Evolutionary conservation across 2,888 invertebrate species (phyloP).

Genomic region (Busseola fusca): DNA sequence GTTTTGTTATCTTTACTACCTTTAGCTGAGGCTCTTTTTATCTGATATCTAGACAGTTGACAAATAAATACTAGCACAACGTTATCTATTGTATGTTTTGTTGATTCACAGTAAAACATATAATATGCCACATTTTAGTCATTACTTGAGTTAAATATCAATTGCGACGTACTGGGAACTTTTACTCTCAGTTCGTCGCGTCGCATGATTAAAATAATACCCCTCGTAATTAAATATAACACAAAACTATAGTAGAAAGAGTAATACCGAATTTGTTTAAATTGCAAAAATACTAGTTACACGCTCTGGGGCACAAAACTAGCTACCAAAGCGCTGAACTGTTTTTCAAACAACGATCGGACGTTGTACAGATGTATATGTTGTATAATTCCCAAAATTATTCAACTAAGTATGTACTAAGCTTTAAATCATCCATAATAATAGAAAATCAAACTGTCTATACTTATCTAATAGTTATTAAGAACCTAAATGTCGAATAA

Average conservation of each 20-base stretch:
- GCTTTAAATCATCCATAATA: neutral
- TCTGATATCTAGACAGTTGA: constrained; percentile 12
- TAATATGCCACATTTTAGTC: neutral
- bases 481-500: constrained; percentile 2
- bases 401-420: neutral
- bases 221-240: neutral
- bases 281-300: constrained; percentile 19
- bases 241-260: neutral
- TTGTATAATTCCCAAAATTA: constrained; percentile 7
- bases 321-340: constrained; percentile 24
- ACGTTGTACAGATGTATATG: constrained; percentile 1
- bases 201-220: neutral
- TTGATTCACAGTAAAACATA: constrained; percentile 8
- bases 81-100: constrained; percentile 14
- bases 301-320: constrained; percentile 15
- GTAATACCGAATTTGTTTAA: neutral
- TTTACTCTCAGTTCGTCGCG: too few relatives aligned
- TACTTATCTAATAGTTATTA: neutral
- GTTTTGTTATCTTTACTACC: constrained; percentile 5
- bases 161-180: neutral
- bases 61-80: constrained; percentile 20
- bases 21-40: constrained; percentile 14
- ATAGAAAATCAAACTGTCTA: neutral
- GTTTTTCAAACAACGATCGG: constrained; percentile 16
- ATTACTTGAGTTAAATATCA: neutral